A percentile compares a stretch with the other conserved stretches of the same genome.
phyloP scores from a whole-genome alignment of 2,113 vertebrate species.

The Otocyon megalotis region DNA sequence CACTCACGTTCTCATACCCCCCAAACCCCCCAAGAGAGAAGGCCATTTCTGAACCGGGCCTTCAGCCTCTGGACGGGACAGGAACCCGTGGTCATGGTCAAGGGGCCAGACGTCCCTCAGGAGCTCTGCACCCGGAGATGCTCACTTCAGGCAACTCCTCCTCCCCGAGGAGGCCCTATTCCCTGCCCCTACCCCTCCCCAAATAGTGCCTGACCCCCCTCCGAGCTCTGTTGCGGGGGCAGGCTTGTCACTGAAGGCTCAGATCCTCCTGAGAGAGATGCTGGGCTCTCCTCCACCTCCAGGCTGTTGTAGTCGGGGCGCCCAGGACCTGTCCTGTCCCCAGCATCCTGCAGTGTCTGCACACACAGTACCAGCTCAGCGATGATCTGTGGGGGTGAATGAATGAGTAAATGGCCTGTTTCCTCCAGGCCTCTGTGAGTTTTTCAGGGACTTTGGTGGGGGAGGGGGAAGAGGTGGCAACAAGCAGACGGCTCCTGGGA shows the following conservation, averaged over 20 bases:
- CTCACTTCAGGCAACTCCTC: rapidly evolving
- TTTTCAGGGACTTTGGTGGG: background rate
- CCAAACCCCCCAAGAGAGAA: no score
- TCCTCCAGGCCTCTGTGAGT: background rate
- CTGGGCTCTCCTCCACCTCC: rapidly evolving
- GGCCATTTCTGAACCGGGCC: no score
- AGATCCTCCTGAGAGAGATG: rapidly evolving
- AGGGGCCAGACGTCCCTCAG: background rate
- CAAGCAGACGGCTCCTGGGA: background rate
- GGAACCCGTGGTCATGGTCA: background rate
- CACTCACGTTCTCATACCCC: background rate
- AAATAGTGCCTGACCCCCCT: background rate
- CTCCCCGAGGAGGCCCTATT: no score
- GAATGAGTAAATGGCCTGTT: background rate
- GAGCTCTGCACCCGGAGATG: rapidly evolving
- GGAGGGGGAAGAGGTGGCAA: no score
- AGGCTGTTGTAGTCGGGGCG: rapidly evolving
- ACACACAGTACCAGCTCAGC: rapidly evolving
- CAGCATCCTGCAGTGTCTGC: background rate
- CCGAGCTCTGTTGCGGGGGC: background rate
- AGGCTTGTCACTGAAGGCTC: background rate
- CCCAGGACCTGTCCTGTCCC: background rate
- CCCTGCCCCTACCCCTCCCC: no score
- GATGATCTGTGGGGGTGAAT: background rate
- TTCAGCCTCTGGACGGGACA: background rate